These are phyloP conservation scores for Lonchura striata DNA, from an alignment of 2,113 vertebrate species.

Conservation along the genomic window DNA sequence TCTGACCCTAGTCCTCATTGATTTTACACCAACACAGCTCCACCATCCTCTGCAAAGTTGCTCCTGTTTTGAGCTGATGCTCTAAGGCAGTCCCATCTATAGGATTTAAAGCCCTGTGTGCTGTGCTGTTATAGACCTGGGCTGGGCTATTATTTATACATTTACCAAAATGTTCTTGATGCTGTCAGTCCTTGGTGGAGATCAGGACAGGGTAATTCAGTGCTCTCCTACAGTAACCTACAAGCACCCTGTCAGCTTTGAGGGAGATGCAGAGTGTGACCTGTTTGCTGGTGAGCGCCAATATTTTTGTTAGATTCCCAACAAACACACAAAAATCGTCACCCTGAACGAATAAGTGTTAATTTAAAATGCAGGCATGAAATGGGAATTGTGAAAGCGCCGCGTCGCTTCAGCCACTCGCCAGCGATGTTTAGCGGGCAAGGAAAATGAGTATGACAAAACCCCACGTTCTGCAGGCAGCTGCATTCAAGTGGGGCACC, in stretches of 20 bases:
- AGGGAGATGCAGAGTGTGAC: background rate
- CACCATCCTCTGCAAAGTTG: background rate
- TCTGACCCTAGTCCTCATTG: background rate
- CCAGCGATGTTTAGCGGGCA: background rate
- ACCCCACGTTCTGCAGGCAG: background rate
- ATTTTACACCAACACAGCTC: background rate
- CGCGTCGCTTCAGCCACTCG: rapidly evolving
- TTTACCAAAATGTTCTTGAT: background rate
- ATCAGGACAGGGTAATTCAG: rapidly evolving
- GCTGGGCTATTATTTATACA: background rate
- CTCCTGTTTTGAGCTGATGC: background rate
- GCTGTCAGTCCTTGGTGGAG: background rate
- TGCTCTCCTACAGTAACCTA: background rate
- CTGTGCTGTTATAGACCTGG: background rate
- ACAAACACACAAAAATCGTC: background rate
- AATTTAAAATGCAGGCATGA: background rate
- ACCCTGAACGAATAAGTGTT: background rate
- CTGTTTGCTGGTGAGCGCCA: background rate
- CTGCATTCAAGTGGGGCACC: background rate
- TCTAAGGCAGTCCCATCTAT: background rate
- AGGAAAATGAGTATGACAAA: background rate
- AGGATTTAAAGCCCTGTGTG: background rate
- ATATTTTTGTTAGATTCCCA: background rate
- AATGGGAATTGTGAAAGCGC: background rate
- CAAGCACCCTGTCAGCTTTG: background rate